These are phyloP conservation scores for Drosophila mimica DNA, from an alignment of 2,888 invertebrate genomes.

Conservation along the genomic window DNA sequence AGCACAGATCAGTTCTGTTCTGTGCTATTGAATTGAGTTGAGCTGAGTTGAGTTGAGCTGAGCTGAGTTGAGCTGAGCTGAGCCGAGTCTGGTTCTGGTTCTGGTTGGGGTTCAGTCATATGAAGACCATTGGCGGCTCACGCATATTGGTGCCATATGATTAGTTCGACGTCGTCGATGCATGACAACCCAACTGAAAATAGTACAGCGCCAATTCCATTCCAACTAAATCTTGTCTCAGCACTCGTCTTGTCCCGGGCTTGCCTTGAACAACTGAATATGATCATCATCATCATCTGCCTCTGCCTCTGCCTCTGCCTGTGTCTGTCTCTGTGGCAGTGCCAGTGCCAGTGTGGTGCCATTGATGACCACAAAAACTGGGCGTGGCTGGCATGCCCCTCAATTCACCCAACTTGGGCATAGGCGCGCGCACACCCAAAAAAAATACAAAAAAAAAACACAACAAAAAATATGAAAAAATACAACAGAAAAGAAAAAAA, in stretches of 20 bases:
- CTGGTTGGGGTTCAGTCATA: slow-evolving; percentile 15
- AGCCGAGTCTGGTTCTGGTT: neutral
- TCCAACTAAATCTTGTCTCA: slow-evolving; percentile 46
- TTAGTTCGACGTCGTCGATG: slow-evolving; percentile 71
- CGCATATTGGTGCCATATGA: slow-evolving; percentile 80
- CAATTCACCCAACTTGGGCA: slow-evolving; percentile 76
- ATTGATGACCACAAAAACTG: slow-evolving; percentile 79
- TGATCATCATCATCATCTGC: slow-evolving; percentile 46
- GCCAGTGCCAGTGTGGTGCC: slow-evolving; percentile 52
- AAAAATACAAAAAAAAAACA: slow-evolving; percentile 19
- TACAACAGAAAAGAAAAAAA: slow-evolving; percentile 12
- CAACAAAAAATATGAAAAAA: neutral
- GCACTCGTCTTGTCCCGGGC: slow-evolving; percentile 34
- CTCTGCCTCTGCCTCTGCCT: slow-evolving; percentile 13
- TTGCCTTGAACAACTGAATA: slow-evolving; percentile 54
- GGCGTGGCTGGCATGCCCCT: slow-evolving; percentile 77
- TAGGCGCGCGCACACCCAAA: slow-evolving; percentile 71
- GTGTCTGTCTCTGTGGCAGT: slow-evolving; percentile 20
- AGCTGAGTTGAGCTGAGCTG: neutral
- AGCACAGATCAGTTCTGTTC: slow-evolving; percentile 17
- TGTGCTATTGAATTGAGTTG: slow-evolving; percentile 10
- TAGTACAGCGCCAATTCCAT: slow-evolving; percentile 50
- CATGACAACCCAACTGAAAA: slow-evolving; percentile 68
- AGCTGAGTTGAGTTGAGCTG: neutral
- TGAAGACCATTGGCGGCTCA: slow-evolving; percentile 47